These are phyloP conservation scores for Drosophila setosimentum DNA, from an alignment of 2,888 invertebrate species.

Conservation along the genomic window DNA sequence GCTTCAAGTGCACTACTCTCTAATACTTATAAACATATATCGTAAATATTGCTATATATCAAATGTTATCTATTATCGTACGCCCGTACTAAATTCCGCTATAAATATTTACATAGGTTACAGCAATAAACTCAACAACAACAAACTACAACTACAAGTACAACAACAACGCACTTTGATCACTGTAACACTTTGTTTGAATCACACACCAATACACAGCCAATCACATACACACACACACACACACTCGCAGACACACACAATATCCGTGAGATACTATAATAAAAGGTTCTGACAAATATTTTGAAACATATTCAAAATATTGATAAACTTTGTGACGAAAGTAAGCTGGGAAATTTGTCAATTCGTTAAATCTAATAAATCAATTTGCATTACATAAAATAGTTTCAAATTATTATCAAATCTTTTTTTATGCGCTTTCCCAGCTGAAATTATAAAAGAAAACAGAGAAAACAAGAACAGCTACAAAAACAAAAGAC, in stretches of 20 bases:
- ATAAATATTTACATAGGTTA: constrained; percentile 59
- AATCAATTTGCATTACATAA: background rate
- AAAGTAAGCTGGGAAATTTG: constrained; percentile 5
- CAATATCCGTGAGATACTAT: constrained; percentile 33
- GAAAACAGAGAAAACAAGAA: background rate
- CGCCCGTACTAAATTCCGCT: constrained; percentile 61
- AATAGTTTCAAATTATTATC: background rate
- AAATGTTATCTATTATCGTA: constrained; percentile 46
- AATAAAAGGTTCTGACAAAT: constrained; percentile 5
- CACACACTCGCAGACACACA: background rate
- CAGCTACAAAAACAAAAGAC: constrained; percentile 62
- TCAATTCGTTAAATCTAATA: background rate
- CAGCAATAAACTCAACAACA: constrained; percentile 58
- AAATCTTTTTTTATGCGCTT: background rate
- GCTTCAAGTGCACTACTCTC: constrained; percentile 71
- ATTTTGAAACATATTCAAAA: background rate
- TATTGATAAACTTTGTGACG: background rate
- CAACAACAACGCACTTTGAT: constrained; percentile 71
- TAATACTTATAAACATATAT: constrained; percentile 28
- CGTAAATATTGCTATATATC: constrained; percentile 51
- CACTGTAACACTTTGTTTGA: constrained; percentile 74
- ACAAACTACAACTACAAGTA: constrained; percentile 39
- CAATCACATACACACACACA: constrained; percentile 32
- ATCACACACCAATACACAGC: constrained; percentile 59
- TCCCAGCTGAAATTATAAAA: background rate